Conservation (phyloP, 92 coral and sea anemone genomes). For the Palythoa grandiflora region DNA sequence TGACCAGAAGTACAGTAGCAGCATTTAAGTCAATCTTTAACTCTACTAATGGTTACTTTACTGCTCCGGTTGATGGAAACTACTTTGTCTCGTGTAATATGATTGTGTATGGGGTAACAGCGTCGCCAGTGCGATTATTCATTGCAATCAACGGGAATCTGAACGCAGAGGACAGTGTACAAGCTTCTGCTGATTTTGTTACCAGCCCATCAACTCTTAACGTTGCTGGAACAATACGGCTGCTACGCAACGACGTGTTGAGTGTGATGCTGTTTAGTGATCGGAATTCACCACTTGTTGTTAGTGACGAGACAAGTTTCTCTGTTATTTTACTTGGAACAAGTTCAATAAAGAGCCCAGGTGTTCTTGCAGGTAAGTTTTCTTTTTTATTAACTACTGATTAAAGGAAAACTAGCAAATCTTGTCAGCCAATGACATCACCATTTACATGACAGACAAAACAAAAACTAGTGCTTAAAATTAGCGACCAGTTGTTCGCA, state of each 20-base stretch:
- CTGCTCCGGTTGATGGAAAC: slow-evolving; percentile 33
- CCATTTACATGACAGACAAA: too few species aligned
- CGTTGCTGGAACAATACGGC: slow-evolving; percentile 32
- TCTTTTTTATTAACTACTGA: not conserved
- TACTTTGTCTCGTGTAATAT: slow-evolving; percentile 44
- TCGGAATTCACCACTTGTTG: slow-evolving; percentile 1
- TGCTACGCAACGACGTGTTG: slow-evolving; percentile 3
- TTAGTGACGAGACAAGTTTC: slow-evolving; percentile 16
- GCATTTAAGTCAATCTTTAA: not conserved
- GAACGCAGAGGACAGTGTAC: not conserved
- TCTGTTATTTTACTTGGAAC: slow-evolving; percentile 16
- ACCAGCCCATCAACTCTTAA: slow-evolving; percentile 36
- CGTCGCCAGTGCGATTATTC: slow-evolving; percentile 1
- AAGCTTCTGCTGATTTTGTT: not conserved
- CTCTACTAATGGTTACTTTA: slow-evolving; percentile 16
- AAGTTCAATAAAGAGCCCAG: not conserved
- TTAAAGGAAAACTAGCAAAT: too few species aligned
- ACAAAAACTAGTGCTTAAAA: too few species aligned
- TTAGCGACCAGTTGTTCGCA: too few species aligned
- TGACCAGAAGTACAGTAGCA: not conserved
- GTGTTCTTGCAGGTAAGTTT: slow-evolving; percentile 32
- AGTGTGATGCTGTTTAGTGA: slow-evolving; percentile 17
- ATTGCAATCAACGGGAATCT: slow-evolving; percentile 12
- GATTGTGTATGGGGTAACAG: slow-evolving; percentile 27
- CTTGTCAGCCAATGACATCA: too few species aligned